Evolutionary conservation across 2,113 vertebrate genomes (phyloP), one percentile per base, ranked within the genome.

Genomic region (Ctenomys sociabilis): DNA sequence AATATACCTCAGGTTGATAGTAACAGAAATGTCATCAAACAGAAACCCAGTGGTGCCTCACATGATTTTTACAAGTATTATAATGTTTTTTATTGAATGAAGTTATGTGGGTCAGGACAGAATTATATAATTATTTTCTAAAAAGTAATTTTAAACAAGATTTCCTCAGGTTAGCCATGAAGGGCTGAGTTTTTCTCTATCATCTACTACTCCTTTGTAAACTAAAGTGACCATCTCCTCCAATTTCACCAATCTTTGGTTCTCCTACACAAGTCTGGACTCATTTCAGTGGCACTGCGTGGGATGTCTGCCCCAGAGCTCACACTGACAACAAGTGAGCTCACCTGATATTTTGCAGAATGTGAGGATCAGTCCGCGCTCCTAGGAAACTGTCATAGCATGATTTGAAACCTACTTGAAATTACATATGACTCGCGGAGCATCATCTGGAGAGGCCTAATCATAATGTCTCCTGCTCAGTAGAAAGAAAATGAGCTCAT

Each of bases 361-460:
- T 3, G 3, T 85, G 52, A 90, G 43, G 45, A 94, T 87, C 16
- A 73, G 30, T 32, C 35, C 1, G 0, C 35, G 32, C 22, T 92
- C 35, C 87, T 73, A 88, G 72, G 19, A 7, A 92, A 9, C 40
- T 57, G 81, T 64, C 12, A n/a, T 22, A 28, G 43, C 3, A 3
- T 89, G 75, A 93, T 90, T 73, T 85, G 90, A 57, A 97, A 83
- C 54, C 73, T 83, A 68, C 59, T 95, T 77, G 26, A 92, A 95
- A 57, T 82, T 87, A 77, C 81, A 6, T 17, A 10, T 0, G 43
- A 87, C 16, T 19, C 14, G 37, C 4, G 3, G 28, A 89, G 77
- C 3, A 80, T 92, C 68, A 88, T 61, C 77, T 63, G 1, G 30
- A 5, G 43, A 8, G 1, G 19, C 83, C 82, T 91, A 40, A 63